Conservation (phyloP, 2,797 vertebrate genomes). For the Acrocephalus scirpaceus region DNA sequence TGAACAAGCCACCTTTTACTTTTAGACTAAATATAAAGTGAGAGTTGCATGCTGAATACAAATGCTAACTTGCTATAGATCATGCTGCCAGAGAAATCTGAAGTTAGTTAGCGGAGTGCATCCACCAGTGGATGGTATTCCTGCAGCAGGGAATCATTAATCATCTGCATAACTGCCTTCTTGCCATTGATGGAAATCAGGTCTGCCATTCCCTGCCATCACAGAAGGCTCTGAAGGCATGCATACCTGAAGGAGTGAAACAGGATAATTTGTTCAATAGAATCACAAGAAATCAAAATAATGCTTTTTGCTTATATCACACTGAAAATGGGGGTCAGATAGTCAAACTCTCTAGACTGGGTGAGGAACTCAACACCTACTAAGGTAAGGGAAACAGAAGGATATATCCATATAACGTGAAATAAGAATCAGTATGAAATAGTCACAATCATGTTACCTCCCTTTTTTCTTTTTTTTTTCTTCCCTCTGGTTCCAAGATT, state of each 20-base stretch:
- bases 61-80: neutral
- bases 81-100: neutral
- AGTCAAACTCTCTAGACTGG: neutral
- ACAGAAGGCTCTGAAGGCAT: neutral
- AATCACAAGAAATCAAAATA: neutral
- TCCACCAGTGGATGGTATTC: neutral
- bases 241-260: neutral
- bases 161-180: neutral
- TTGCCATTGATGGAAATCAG: neutral
- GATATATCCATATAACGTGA: neutral
- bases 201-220: neutral
- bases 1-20: neutral
- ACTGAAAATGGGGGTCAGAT: neutral
- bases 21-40: neutral
- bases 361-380: neutral
- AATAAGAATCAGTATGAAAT: neutral
- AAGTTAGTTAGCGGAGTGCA: neutral
- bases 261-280: neutral
- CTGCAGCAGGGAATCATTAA: neutral
- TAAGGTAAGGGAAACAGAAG: neutral
- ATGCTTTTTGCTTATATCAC: neutral
- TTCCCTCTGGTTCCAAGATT: neutral
- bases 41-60: neutral
- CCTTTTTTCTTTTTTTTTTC: neutral
- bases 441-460: neutral